Evolutionary conservation across 1,140 invertebrate species (phyloP).

Genomic region (Drosophila nasuta): DNA sequence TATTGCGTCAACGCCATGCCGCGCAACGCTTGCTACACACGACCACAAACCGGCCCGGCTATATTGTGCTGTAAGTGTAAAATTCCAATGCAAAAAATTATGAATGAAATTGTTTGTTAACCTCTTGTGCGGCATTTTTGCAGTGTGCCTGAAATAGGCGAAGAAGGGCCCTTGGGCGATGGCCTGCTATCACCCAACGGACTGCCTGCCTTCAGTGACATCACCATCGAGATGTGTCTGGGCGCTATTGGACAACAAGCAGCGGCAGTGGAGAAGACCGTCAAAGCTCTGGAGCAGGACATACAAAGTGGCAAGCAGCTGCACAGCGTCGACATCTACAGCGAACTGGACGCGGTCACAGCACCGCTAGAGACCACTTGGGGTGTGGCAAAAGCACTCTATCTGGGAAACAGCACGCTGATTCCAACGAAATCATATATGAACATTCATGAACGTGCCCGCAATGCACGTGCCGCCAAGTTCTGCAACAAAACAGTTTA

Average conservation of each 20-base stretch:
- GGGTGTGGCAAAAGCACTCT: constrained; percentile 93
- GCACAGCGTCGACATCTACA: constrained; percentile 90
- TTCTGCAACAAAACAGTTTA: constrained; percentile 89
- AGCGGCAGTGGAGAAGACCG: constrained; percentile 92
- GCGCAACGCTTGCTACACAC: constrained; percentile 62
- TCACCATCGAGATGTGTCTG: constrained; percentile 93
- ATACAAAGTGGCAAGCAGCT: constrained; percentile 80
- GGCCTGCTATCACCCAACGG: constrained; percentile 90
- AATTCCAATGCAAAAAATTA: not conserved
- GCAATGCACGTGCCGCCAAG: constrained; percentile 88
- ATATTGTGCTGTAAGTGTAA: constrained; percentile 79
- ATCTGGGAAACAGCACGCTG: constrained; percentile 91
- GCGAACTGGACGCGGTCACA: constrained; percentile 90
- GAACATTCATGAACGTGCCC: constrained; percentile 90
- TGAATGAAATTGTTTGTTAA: not conserved
- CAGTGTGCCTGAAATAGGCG: constrained; percentile 95
- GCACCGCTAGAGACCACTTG: constrained; percentile 92
- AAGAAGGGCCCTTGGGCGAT: constrained; percentile 91
- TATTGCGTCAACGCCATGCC: constrained; percentile 58
- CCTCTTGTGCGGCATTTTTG: not conserved
- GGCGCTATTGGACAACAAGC: constrained; percentile 92
- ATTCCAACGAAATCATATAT: constrained; percentile 92
- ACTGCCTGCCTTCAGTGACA: constrained; percentile 91
- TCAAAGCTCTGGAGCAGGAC: constrained; percentile 85
- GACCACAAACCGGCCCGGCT: constrained; percentile 59